Percentiles rank a stretch among this genome's conserved stretches.
These are phyloP conservation scores for Drosophila helvetica DNA, from an alignment of 2,888 invertebrate species.

Conservation along the genomic window DNA sequence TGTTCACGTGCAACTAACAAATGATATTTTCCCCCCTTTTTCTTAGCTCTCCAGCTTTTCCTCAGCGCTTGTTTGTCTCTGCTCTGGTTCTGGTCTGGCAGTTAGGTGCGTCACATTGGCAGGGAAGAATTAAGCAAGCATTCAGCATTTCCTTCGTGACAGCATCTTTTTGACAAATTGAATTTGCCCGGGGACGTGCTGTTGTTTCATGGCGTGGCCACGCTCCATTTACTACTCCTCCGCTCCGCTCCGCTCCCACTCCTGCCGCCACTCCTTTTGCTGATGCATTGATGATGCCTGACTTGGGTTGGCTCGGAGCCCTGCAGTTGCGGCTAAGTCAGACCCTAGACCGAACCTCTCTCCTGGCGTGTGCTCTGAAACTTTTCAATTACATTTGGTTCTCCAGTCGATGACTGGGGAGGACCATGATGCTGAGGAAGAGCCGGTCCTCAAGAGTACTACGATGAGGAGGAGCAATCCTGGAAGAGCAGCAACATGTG, in stretches of 20 bases:
- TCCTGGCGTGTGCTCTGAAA: constrained; percentile 53
- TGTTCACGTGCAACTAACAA: constrained; percentile 69
- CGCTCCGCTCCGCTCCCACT: constrained; percentile 39
- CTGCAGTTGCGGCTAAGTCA: constrained; percentile 54
- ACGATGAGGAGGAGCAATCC: neutral
- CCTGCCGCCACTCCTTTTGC: constrained; percentile 13
- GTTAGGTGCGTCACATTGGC: constrained; percentile 40
- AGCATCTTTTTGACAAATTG: constrained; percentile 79
- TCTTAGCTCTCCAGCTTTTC: constrained; percentile 1
- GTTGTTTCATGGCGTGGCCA: constrained; percentile 67
- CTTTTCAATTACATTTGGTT: constrained; percentile 75
- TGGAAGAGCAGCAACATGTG: constrained; percentile 46
- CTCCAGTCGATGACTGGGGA: constrained; percentile 54
- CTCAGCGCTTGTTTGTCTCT: constrained; percentile 9
- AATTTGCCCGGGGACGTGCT: constrained; percentile 72
- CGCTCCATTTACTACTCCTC: constrained; percentile 62
- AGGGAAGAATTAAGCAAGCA: constrained; percentile 73
- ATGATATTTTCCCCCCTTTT: constrained; percentile 43
- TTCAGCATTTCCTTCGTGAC: constrained; percentile 75
- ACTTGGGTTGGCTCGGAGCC: constrained; percentile 31
- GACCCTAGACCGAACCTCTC: constrained; percentile 25
- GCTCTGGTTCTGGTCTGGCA: no score
- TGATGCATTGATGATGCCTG: constrained; percentile 43
- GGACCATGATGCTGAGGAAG: neutral
- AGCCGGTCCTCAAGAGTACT: neutral